Conservation (phyloP, 2,888 invertebrate genomes). For the Agrypnus murinus region DNA sequence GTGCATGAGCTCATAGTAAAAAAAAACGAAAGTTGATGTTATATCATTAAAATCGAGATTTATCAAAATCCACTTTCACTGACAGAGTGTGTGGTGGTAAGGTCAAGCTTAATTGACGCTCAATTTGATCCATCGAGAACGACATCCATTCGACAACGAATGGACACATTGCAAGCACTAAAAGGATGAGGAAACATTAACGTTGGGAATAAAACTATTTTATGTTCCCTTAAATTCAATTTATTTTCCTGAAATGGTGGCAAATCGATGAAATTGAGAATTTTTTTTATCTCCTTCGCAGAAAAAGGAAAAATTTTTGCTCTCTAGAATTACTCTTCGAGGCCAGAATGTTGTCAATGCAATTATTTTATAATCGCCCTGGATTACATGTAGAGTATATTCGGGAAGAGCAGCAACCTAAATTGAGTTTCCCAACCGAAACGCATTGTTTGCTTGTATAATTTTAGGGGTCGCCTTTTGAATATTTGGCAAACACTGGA, state of each 20-base stretch:
- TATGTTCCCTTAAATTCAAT: conserved; percentile 15
- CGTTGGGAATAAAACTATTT: conserved; percentile 18
- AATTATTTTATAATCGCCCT: conserved; percentile 12
- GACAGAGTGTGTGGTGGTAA: neutral
- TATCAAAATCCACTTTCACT: conserved; percentile 25
- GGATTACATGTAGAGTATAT: neutral
- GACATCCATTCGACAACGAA: conserved; percentile 19
- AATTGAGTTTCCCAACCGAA: conserved; percentile 18
- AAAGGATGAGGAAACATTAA: conserved; percentile 7
- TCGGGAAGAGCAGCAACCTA: neutral
- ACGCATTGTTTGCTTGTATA: conserved; percentile 22
- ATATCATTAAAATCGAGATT: conserved; percentile 15
- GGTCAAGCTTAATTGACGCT: conserved; percentile 24
- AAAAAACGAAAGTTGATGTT: conserved; percentile 2
- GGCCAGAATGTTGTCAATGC: neutral
- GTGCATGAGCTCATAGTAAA: neutral
- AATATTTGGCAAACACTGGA: conserved; percentile 21
- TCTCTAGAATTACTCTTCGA: too few relatives aligned
- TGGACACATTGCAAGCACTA: neutral
- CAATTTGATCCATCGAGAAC: conserved; percentile 18
- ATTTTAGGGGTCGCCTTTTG: conserved; percentile 24
- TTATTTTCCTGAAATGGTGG: conserved; percentile 3
- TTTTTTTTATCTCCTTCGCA: too few relatives aligned
- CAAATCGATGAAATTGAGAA: neutral
- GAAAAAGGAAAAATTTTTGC: too few relatives aligned